phyloP scores from a whole-genome alignment of 2,888 invertebrate genomes.

The Epinotia ramella region DNA sequence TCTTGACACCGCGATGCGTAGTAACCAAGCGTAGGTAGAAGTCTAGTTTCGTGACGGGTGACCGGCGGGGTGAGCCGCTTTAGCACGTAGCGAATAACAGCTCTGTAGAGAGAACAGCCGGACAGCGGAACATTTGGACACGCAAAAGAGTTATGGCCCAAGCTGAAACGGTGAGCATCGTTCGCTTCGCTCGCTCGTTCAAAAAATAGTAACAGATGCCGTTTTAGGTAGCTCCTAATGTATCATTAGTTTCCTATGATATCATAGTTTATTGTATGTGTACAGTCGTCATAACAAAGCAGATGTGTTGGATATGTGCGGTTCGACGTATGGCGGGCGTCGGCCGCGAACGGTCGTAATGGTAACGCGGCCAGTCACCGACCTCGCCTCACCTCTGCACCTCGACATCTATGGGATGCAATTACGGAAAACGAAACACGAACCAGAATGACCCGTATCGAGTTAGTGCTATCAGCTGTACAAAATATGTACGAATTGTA shows the following conservation, averaged over 20 bases:
- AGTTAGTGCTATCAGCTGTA: constrained; percentile 20
- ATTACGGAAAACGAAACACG: constrained; percentile 31
- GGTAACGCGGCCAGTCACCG: constrained; percentile 45
- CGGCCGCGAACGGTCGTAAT: constrained; percentile 20
- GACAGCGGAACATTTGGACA: too few relatives aligned
- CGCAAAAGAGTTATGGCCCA: too few relatives aligned
- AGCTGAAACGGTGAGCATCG: too few relatives aligned
- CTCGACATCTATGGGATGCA: constrained; percentile 36
- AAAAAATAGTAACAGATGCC: too few relatives aligned
- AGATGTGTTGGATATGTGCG: constrained; percentile 1
- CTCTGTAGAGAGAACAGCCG: too few relatives aligned
- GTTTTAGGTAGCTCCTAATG: not conserved
- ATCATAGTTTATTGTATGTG: constrained; percentile 31
- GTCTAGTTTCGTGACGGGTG: too few relatives aligned
- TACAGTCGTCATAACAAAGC: constrained; percentile 25
- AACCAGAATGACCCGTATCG: constrained; percentile 13
- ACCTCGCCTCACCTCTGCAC: constrained; percentile 45
- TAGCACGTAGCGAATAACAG: too few relatives aligned
- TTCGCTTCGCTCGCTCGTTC: too few relatives aligned
- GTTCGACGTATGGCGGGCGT: constrained; percentile 18
- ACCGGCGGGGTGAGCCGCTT: too few relatives aligned
- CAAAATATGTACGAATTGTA: constrained; percentile 15
- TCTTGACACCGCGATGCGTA: too few relatives aligned
- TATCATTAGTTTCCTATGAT: constrained; percentile 21
- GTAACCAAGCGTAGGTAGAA: too few relatives aligned